phyloP scores from a whole-genome alignment of 1,140 invertebrate genomes.

The Asbolus verrucosus region DNA sequence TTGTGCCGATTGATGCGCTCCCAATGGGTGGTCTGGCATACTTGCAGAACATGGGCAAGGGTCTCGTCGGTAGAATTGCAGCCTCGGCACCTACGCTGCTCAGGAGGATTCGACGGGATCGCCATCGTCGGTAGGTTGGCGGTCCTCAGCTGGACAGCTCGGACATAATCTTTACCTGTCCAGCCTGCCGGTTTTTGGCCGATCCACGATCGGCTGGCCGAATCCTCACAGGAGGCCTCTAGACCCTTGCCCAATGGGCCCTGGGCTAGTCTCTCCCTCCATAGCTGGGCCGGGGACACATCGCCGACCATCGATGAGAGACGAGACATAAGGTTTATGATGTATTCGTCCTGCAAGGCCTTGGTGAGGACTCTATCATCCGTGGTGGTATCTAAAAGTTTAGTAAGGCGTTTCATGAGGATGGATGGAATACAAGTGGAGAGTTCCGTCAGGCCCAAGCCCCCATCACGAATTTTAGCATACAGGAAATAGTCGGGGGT shows the following conservation, averaged over 20 bases:
- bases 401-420: neutral
- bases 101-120: neutral
- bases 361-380: neutral
- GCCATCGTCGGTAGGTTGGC: conserved; percentile 4
- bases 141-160: conserved; percentile 48
- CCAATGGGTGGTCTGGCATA: neutral
- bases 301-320: neutral
- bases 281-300: neutral
- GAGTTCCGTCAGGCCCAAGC: conserved; percentile 41
- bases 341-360: neutral
- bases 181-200: conserved; percentile 18
- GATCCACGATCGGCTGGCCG: conserved; percentile 17
- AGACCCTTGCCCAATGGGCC: neutral
- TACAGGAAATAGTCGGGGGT: conserved; percentile 38
- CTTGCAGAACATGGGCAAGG: conserved; percentile 5
- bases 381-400: neutral
- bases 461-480: conserved; percentile 46
- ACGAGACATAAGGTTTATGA: neutral
- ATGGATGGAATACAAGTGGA: neutral
- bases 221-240: neutral
- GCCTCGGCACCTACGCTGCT: neutral
- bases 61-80: neutral
- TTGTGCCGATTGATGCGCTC: neutral
- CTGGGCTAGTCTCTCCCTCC: neutral
- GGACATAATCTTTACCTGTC: conserved; percentile 45